Evolutionary conservation across 2,888 invertebrate genomes (phyloP).

Genomic region (Arctia plantaginis): DNA sequence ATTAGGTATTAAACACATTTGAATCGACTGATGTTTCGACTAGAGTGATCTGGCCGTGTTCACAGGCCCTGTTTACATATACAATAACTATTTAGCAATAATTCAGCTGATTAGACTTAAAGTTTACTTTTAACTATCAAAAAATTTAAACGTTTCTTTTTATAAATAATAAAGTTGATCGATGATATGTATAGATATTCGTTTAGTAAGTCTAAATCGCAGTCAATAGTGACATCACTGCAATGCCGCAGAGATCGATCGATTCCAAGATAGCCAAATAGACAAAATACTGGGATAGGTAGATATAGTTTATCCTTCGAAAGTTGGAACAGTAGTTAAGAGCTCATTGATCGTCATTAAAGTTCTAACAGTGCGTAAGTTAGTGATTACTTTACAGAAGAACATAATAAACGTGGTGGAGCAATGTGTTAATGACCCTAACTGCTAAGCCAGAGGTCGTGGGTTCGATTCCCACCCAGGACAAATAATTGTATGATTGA

Average conservation of each 20-base stretch:
- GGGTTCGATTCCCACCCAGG: too few species aligned
- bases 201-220: background rate
- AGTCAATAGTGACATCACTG: background rate
- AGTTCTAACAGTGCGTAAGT: background rate
- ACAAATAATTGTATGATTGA: too few species aligned
- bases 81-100: too few species aligned
- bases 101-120: too few species aligned
- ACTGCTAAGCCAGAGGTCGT: too few species aligned
- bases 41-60: too few species aligned
- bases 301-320: background rate
- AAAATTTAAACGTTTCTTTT: background rate
- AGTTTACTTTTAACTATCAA: background rate
- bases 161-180: background rate
- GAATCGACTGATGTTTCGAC: too few species aligned
- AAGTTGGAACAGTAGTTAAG: background rate
- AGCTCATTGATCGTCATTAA: background rate
- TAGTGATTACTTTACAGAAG: background rate
- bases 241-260: background rate
- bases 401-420: background rate
- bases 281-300: background rate
- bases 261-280: background rate
- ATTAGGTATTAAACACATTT: too few species aligned
- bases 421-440: background rate
- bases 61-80: too few species aligned
- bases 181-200: too few species aligned